Conservation (phyloP, 2,797 vertebrate genomes). For the Sciaenops ocellatus region DNA sequence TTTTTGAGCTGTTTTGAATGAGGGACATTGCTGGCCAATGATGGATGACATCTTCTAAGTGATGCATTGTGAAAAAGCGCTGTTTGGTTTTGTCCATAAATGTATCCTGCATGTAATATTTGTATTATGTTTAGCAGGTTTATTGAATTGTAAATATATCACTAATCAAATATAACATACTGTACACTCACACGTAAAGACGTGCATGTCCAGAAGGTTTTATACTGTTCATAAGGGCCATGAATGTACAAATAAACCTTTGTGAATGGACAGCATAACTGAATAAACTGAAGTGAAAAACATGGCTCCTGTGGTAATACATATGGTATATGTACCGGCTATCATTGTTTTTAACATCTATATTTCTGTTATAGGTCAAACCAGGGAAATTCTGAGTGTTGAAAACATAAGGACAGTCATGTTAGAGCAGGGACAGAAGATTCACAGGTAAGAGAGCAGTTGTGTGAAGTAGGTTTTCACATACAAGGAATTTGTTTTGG, state of each 20-base stretch:
- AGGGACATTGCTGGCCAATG: constrained; percentile 85
- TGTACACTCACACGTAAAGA: constrained; percentile 66
- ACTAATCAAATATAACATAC: constrained; percentile 71
- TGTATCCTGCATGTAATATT: constrained; percentile 71
- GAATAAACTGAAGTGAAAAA: constrained; percentile 62
- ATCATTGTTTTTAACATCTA: neutral
- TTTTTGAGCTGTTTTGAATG: constrained; percentile 63
- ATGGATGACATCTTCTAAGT: constrained; percentile 68
- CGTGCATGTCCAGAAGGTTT: constrained; percentile 78
- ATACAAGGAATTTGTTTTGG: too few species aligned
- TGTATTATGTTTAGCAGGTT: constrained; percentile 67
- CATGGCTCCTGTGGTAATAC: constrained; percentile 20
- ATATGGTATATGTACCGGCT: neutral
- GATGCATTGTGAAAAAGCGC: constrained; percentile 35
- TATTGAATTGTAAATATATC: constrained; percentile 71
- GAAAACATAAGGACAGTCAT: constrained; percentile 21
- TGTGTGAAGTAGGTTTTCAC: too few species aligned
- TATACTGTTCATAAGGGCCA: constrained; percentile 73
- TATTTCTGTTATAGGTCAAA: constrained; percentile 29
- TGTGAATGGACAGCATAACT: constrained; percentile 71
- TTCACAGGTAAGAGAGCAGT: constrained; percentile 29
- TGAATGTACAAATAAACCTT: constrained; percentile 75
- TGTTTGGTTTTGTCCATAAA: constrained; percentile 53
- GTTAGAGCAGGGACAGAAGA: constrained; percentile 39
- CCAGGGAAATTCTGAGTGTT: neutral